Evolutionary conservation across 2,113 vertebrate genomes (phyloP).

Genomic region (Tychaedon coryphoeus): DNA sequence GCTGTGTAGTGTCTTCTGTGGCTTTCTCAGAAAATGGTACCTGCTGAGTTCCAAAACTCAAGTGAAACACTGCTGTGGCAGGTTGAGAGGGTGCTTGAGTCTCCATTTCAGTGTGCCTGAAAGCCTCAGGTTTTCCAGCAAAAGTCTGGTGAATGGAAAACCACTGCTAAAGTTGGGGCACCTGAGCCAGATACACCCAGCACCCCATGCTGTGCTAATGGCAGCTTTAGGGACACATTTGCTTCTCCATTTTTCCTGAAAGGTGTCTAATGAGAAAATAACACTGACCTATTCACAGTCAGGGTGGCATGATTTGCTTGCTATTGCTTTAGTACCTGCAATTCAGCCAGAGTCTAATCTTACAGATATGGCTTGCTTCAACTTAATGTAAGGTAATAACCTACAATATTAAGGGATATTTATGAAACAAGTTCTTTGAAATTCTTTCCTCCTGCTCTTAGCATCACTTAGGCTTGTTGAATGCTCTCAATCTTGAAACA

Average conservation of each 20-base stretch:
- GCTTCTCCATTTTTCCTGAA: neutral
- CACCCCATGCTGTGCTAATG: neutral
- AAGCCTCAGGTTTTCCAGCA: neutral
- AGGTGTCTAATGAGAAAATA: neutral
- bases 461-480: conserved; percentile 1
- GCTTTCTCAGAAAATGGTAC: neutral
- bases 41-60: neutral
- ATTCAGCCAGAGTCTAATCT: neutral
- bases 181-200: neutral
- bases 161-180: neutral
- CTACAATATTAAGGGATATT: neutral
- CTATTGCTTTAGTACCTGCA: neutral
- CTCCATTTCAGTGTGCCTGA: rapidly evolving
- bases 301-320: neutral
- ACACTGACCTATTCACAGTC: neutral
- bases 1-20: neutral
- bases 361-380: neutral
- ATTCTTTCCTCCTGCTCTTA: neutral
- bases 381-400: conserved; percentile 24
- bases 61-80: neutral
- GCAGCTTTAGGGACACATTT: neutral
- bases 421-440: neutral
- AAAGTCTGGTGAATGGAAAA: neutral
- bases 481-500: conserved; percentile 22
- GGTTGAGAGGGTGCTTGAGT: neutral